phyloP scores from a whole-genome alignment of 1,140 invertebrate genomes.

The Drosophila kurseongensis region DNA sequence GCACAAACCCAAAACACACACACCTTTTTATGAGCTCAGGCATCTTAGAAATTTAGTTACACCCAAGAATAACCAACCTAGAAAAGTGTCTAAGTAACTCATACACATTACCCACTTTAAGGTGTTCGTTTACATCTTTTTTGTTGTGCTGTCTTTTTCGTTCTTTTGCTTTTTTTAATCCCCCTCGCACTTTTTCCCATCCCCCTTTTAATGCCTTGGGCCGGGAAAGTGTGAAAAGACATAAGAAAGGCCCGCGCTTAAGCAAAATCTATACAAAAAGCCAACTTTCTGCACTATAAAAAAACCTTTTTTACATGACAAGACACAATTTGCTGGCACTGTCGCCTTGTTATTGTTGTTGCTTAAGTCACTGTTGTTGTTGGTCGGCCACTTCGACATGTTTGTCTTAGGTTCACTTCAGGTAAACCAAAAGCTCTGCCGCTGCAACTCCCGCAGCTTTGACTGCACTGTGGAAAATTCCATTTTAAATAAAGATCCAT shows the following conservation, averaged over 20 bases:
- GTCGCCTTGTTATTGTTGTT: slow-evolving; percentile 44
- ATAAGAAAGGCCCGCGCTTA: slow-evolving; percentile 70
- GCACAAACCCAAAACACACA: slow-evolving; percentile 9
- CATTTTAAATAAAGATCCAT: too few species aligned
- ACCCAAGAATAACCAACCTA: slow-evolving; percentile 38
- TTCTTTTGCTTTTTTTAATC: slow-evolving; percentile 2
- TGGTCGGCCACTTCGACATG: slow-evolving; percentile 66
- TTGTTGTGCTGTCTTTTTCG: slow-evolving; percentile 26
- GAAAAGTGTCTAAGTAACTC: slow-evolving; percentile 63
- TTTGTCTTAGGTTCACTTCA: slow-evolving; percentile 66
- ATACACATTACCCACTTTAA: slow-evolving; percentile 61
- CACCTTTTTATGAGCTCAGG: slow-evolving; percentile 7
- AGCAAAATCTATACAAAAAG: slow-evolving; percentile 61
- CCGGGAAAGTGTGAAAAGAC: slow-evolving; percentile 74
- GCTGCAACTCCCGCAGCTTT: slow-evolving; percentile 9
- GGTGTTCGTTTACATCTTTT: slow-evolving; percentile 75
- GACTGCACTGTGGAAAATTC: slow-evolving; percentile 1
- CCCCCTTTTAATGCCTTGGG: slow-evolving; percentile 18
- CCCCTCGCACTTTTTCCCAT: slow-evolving; percentile 5
- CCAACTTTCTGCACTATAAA: slow-evolving; percentile 62
- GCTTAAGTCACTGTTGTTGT: slow-evolving; percentile 18
- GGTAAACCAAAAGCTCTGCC: slow-evolving; percentile 27
- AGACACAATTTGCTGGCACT: slow-evolving; percentile 76
- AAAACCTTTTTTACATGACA: slow-evolving; percentile 72
- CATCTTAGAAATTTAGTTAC: slow-evolving; percentile 44